phyloP scores from a whole-genome alignment of 1,140 invertebrate species.

The Hormaphis cornu region DNA sequence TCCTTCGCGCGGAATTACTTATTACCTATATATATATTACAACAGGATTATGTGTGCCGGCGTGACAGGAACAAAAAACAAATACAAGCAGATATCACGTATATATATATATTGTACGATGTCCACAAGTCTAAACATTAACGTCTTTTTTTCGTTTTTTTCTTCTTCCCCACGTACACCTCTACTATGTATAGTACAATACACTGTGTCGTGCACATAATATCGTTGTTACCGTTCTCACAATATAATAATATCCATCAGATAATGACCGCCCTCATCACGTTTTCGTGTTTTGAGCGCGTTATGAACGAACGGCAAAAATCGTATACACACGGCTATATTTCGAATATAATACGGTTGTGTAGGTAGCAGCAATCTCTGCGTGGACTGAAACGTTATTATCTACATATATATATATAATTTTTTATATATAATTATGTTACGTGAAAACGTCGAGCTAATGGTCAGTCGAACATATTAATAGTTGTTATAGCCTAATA shows the following conservation, averaged over 20 bases:
- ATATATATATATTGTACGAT: too few species aligned
- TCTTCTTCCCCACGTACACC: background rate
- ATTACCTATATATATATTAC: conserved; percentile 23
- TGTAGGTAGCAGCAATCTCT: background rate
- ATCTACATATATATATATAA: too few species aligned
- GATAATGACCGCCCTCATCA: conserved; percentile 29
- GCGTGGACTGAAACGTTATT: background rate
- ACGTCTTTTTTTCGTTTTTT: background rate
- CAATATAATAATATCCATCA: background rate
- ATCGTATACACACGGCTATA: background rate
- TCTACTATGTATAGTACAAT: too few species aligned
- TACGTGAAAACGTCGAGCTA: too few species aligned
- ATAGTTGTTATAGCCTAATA: too few species aligned
- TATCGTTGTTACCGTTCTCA: background rate
- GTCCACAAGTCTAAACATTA: conserved; percentile 26
- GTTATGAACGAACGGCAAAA: conserved; percentile 1
- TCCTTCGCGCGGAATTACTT: background rate
- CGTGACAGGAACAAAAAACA: conserved; percentile 20
- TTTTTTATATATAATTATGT: too few species aligned
- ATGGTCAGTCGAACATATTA: too few species aligned
- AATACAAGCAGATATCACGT: conserved; percentile 12
- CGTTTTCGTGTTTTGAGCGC: background rate
- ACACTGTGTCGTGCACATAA: background rate
- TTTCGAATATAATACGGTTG: background rate
- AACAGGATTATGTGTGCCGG: conserved; percentile 13